Evolutionary conservation across 2,113 vertebrate genomes (phyloP).

Genomic region (Cryptomyrus ogoouensis): DNA sequence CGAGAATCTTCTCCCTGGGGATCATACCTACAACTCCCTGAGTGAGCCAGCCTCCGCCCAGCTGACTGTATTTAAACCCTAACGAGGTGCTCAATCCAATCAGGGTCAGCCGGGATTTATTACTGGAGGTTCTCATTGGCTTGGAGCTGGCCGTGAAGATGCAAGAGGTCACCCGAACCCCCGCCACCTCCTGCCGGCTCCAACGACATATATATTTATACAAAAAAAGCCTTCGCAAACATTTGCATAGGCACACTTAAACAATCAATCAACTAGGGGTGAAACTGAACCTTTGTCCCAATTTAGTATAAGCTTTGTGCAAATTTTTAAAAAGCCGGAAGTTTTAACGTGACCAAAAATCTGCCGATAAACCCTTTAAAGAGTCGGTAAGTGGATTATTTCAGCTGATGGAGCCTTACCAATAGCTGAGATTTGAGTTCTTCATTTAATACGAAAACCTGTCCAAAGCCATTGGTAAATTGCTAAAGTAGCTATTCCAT

Average conservation of each 20-base stretch:
- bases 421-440: not conserved
- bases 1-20: not conserved
- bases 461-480: not conserved
- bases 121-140: not conserved
- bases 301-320: not conserved
- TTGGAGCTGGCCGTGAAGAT: not conserved
- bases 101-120: not conserved
- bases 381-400: not conserved
- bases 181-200: not conserved
- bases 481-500: not conserved
- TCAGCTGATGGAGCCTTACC: not conserved
- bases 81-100: conserved; percentile 5
- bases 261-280: not conserved
- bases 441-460: not conserved
- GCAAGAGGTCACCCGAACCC: not conserved
- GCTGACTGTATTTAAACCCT: conserved; percentile 8
- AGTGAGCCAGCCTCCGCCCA: not conserved
- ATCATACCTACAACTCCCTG: not conserved
- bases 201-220: not conserved
- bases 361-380: not conserved
- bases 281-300: not conserved
- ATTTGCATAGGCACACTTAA: not conserved
- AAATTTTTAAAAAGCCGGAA: not conserved
- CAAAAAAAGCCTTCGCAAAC: not conserved
- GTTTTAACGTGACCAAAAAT: not conserved